Evolutionary conservation across 2,888 invertebrate genomes (phyloP).

Genomic region (Dasypolia templi): DNA sequence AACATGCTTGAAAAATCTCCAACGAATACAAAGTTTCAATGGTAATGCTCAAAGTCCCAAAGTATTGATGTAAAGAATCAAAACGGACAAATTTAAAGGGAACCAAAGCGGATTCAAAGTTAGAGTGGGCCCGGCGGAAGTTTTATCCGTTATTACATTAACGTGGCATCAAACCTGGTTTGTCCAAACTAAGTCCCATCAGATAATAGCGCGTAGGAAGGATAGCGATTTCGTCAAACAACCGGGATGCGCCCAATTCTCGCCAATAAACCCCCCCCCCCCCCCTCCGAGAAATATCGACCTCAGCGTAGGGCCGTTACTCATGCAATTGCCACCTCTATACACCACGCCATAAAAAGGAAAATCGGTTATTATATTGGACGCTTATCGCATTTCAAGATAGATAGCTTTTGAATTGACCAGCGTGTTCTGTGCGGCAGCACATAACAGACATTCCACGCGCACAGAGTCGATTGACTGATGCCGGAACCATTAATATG

Average conservation of each 20-base stretch:
- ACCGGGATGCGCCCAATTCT: conserved; percentile 90
- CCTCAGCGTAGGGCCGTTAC: conserved; percentile 75
- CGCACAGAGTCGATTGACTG: conserved; percentile 77
- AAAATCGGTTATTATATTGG: conserved; percentile 77
- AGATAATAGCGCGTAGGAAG: conserved; percentile 86
- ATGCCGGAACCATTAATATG: conserved; percentile 75
- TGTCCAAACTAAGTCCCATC: conserved; percentile 83
- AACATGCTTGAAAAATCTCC: conserved; percentile 51
- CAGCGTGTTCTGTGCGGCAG: conserved; percentile 77
- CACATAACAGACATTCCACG: conserved; percentile 79
- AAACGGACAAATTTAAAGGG: conserved; percentile 66
- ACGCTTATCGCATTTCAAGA: conserved; percentile 76
- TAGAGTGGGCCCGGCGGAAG: conserved; percentile 72
- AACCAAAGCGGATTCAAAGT: conserved; percentile 65
- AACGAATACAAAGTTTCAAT: conserved; percentile 45
- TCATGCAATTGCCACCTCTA: conserved; percentile 82
- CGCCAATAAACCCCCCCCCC: conserved; percentile 89
- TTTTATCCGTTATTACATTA: conserved; percentile 79
- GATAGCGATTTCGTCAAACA: conserved; percentile 88
- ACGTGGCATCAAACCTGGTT: conserved; percentile 78
- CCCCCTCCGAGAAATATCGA: conserved; percentile 86
- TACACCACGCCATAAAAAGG: conserved; percentile 75
- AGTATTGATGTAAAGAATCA: conserved; percentile 66
- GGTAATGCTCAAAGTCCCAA: conserved; percentile 55
- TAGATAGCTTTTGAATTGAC: conserved; percentile 81